Evolutionary conservation across 2,113 vertebrate genomes (phyloP).

Genomic region (Prionailurus bengalensis): DNA sequence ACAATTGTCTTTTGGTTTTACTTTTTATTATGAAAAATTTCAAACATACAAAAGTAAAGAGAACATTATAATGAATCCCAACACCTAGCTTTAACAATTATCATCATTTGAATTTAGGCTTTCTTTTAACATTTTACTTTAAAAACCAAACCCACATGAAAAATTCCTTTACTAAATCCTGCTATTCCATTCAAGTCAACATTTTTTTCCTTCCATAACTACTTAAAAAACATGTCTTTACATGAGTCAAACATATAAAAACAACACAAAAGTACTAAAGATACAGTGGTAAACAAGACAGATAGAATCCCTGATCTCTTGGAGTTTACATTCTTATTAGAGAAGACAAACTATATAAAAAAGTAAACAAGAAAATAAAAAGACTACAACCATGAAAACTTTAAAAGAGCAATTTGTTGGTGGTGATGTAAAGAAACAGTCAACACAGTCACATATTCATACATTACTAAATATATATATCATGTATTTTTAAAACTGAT

Average conservation of each 20-base stretch:
- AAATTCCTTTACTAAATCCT: background rate
- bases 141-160: background rate
- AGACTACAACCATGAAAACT: background rate
- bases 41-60: conserved; percentile 1
- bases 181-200: background rate
- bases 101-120: background rate
- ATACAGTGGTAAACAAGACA: background rate
- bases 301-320: background rate
- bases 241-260: background rate
- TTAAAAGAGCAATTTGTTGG: background rate
- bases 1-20: background rate
- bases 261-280: background rate
- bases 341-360: background rate
- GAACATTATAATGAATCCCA: background rate
- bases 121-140: conserved; percentile 19
- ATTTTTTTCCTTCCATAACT: background rate
- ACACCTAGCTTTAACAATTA: background rate
- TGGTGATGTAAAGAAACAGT: background rate
- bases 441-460: background rate
- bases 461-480: no score
- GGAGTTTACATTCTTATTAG: background rate
- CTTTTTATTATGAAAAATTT: background rate
- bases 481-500: background rate
- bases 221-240: background rate
- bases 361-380: background rate